These are phyloP conservation scores for Thymelicus lineola DNA, from an alignment of 2,888 invertebrate species.

Conservation along the genomic window DNA sequence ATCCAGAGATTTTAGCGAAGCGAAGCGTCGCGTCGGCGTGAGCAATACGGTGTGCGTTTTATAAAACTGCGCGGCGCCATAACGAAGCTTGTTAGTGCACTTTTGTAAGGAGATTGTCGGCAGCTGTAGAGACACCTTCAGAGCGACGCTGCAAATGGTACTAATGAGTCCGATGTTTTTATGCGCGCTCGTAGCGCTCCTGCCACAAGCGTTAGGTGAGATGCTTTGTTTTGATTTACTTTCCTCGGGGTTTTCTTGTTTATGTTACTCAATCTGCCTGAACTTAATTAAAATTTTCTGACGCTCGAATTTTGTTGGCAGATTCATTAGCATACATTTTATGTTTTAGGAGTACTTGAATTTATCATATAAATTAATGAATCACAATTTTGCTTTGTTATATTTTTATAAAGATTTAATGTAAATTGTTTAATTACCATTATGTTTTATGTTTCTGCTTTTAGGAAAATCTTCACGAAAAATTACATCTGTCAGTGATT, in stretches of 20 bases:
- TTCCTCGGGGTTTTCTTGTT: slow-evolving; percentile 43
- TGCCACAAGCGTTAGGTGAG: slow-evolving; percentile 68
- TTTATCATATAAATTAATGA: slow-evolving; percentile 7
- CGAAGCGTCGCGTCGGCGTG: slow-evolving; percentile 44
- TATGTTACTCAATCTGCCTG: slow-evolving; percentile 36
- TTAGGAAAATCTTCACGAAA: slow-evolving; percentile 38
- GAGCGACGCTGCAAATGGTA: slow-evolving; percentile 70
- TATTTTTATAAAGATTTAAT: background rate
- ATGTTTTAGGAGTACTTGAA: slow-evolving; percentile 7
- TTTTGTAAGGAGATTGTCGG: slow-evolving; percentile 76
- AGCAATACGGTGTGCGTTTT: slow-evolving; percentile 59
- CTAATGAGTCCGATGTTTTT: slow-evolving; percentile 78
- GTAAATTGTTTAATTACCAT: slow-evolving; percentile 2
- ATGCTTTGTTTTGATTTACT: slow-evolving; percentile 47
- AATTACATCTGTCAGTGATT: background rate
- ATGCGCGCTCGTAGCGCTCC: slow-evolving; percentile 60
- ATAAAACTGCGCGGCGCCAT: slow-evolving; percentile 63
- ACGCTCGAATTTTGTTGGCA: slow-evolving; percentile 24
- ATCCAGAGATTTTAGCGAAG: slow-evolving; percentile 60
- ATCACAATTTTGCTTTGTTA: background rate
- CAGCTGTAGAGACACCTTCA: slow-evolving; percentile 65
- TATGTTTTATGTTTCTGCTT: slow-evolving; percentile 2
- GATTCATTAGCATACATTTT: slow-evolving; percentile 35
- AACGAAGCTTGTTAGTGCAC: slow-evolving; percentile 81
- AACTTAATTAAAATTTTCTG: slow-evolving; percentile 41